Evolutionary conservation across 2,888 invertebrate species (phyloP), one percentile per base, ranked within the genome.

Genomic region (Drosophila buzzatii): DNA sequence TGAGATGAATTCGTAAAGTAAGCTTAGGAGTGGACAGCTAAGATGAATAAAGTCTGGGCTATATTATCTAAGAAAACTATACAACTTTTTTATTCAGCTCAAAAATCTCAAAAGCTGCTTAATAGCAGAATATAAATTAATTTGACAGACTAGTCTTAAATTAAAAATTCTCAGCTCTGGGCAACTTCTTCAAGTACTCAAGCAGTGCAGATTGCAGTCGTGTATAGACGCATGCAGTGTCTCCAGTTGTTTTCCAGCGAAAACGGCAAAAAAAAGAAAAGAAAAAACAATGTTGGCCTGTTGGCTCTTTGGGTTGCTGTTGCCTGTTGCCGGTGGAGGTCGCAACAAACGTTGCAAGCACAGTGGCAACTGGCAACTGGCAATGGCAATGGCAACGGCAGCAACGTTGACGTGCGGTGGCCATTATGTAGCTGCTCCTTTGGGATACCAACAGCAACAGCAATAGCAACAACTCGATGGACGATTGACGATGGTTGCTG

Each of bases 401-500:
- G 73, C 73, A 53, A 37, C 49, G 90, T 62, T 76, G 81, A 81
- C 89, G 75, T 89, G 89, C 90, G 81, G 86, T 90, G 89, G 85
- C 85, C 90, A 86, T 86, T 86, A 86, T 89, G 87, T 76, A 52
- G 83, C 72, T 79, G 89, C 87, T 86, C 87, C 86, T 89, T 86
- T 76, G 90, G 89, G 89, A 90, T 70, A 63, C 59, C 79, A 58
- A 39, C 37, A 16, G 14, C 7, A 39, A 27, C 65, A 80, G 16
- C 69, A 57, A 35, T 62, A 75, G 16, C 68, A 59, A 51, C 81
- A 81, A 39, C 70, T 62, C 84, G 86, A 83, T 88, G 89, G 81
- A 85, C 90, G 86, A 85, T 85, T 86, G 89, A 86, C 86, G 86
- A 90, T 86, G 86, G 90, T 86, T 72, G 86, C 82, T 90, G 90